Evolutionary conservation across 2,797 vertebrate species (phyloP).

Genomic region (Antrozous pallidus): DNA sequence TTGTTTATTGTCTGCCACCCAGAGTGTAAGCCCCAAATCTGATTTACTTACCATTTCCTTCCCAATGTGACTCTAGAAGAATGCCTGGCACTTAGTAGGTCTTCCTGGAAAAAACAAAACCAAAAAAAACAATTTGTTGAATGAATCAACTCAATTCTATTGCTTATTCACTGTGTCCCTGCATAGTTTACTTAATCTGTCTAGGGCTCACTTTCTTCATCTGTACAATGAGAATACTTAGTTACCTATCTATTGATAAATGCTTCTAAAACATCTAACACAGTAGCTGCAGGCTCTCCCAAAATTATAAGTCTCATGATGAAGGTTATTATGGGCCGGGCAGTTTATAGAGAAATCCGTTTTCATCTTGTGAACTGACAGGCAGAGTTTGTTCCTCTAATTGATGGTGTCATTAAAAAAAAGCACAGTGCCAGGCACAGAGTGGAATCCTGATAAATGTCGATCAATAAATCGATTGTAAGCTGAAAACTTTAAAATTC

Average conservation of each 20-base stretch:
- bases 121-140: background rate
- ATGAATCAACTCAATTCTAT: background rate
- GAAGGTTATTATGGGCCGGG: background rate
- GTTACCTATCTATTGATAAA: background rate
- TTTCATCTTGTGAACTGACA: background rate
- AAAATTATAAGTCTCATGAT: background rate
- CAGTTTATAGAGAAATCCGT: background rate
- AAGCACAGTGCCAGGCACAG: background rate
- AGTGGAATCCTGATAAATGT: background rate
- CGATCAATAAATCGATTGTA: background rate
- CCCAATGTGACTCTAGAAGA: background rate
- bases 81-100: background rate
- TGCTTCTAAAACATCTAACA: background rate
- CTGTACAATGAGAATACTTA: background rate
- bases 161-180: background rate
- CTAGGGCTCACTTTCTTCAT: background rate
- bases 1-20: background rate
- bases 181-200: background rate
- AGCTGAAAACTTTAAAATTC: conserved; percentile 4
- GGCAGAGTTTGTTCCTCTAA: background rate
- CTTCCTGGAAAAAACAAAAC: background rate
- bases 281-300: background rate
- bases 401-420: background rate
- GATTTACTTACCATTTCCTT: background rate
- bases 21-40: background rate